Evolutionary conservation across 2,888 invertebrate genomes (phyloP), one percentile per base, ranked within the genome.

Genomic region (Blastobasis lacticolella): DNA sequence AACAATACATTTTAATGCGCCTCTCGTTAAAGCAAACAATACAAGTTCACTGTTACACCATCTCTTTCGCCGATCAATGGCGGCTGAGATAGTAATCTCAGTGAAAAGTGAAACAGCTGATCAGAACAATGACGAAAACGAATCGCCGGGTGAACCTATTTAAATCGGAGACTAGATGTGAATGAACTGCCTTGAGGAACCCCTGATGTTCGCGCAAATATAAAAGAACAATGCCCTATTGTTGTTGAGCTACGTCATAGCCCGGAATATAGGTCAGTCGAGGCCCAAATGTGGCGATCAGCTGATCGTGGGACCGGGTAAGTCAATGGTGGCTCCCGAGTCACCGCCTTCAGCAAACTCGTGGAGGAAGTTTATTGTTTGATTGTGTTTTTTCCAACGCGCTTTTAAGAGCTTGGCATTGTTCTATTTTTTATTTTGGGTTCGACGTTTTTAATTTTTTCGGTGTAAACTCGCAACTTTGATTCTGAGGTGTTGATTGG

Each of bases 211-310:
- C 73, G 75, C 76, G 84, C 84, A 79, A 86, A 86, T 82, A 80
- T 84, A 83, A 83, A 81, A 81, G 84, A 86, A 88, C 87, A 88
- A 88, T 88, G 76, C 81, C 78, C 83, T 84, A 87, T 87, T 87
- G 88, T 87, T 81, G 79, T 78, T 72, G 73, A 64, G 63, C 71
- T 71, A 85, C 88, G 88, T 88, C 87, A 87, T 79, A 78, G 73
- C 65, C 69, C 69, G 75, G 78, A 79, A 88, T 88, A 88, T 88
- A 78, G 87, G 87, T 87, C 87, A 82, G 73, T 61, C 57, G 71
- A 72, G 73, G 76, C 83, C 87, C 78, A 82, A 88, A 86, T 81
- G 81, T 75, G 71, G 72, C 68, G 66, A 71, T 76, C 87, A 86
- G 86, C 85, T 87, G 88, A 73, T 78, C 79, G 81, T 79, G 81